Base-by-base conservation (phyloP, 1,140 invertebrate genomes). In the Cotesia glomerata region DNA sequence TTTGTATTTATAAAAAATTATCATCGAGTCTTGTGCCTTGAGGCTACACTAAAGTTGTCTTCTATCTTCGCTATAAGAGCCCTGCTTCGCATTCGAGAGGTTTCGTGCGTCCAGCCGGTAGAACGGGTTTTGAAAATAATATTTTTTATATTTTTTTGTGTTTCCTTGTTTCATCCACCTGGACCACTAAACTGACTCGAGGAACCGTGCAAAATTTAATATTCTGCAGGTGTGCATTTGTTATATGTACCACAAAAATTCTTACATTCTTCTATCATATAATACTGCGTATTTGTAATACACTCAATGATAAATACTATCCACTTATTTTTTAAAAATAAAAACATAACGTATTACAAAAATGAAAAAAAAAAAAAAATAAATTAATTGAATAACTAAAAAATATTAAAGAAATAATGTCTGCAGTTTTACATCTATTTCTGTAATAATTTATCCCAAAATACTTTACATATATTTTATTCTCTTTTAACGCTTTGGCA, bases 51-150 rank as follows among this genome's bases (percentile, higher is more conserved):
- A 16, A 16, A 54, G 14, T 54, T 54, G 16, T 54, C 52, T 54
- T 54, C 52, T 54, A 54, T 54, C 16, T 16, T n/a, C 52, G 4
- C 13, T 13, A 35, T 32, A 3, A 45, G 39, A 45, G 39, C 5
- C 11, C 26, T 26, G 26, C 26, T 26, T 26, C 26, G 51, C 18
- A 73, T 68, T 68, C 26, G 58, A 68, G 58, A 68, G 14, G 56
- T 51, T 67, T 73, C 65, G 67, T 62, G 71, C 49, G 51, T 14
- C 35, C 61, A 65, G 52, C 71, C 65, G 65, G 71, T 73, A 35
- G 18, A 65, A 73, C 64, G 65, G 71, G 71, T 73, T 73, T 68
- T 59, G 39, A 62, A 62, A 68, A 54, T 67, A 16, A 65, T n/a
- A 26, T 65, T 67, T 66, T 11, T 72, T 49, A 35, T 49, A 35